A percentile compares a stretch with the other conserved stretches of the same genome.
Evolutionary conservation across 2,113 vertebrate species (phyloP).

Genomic region (Euleptes europaea): DNA sequence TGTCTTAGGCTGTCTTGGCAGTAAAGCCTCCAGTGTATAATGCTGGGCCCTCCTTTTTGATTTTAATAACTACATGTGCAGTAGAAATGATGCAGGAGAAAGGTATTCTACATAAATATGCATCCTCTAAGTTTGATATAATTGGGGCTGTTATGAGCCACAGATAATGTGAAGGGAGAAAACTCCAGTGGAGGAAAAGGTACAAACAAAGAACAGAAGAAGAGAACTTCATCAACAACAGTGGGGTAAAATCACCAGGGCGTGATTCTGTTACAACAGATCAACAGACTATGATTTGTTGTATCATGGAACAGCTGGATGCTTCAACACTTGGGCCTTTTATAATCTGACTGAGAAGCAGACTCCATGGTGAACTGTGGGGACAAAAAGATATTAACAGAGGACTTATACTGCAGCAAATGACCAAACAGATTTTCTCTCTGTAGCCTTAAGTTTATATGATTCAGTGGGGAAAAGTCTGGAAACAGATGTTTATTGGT

Average conservation of each 20-base stretch:
- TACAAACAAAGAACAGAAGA: background rate
- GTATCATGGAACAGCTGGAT: background rate
- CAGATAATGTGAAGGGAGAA: background rate
- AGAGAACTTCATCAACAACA: background rate
- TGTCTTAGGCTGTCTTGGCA: too few species aligned
- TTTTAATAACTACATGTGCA: too few species aligned
- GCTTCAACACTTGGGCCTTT: background rate
- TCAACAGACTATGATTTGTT: background rate
- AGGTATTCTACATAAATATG: background rate
- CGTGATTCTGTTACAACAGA: background rate
- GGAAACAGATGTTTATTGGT: constrained; percentile 42
- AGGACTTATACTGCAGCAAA: background rate
- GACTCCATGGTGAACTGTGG: background rate
- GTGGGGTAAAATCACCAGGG: background rate
- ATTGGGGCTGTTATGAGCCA: background rate
- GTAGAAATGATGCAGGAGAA: background rate
- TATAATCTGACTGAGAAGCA: constrained; percentile 18
- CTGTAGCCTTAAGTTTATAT: constrained; percentile 16
- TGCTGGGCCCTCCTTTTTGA: too few species aligned
- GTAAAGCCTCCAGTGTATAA: too few species aligned
- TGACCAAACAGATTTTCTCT: constrained; percentile 25
- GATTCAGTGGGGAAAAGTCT: constrained; percentile 33
- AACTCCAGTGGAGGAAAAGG: background rate
- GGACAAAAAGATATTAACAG: constrained; percentile 11
- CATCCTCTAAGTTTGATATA: background rate